Conservation (phyloP, 1,140 invertebrate species). For the Physella acuta region DNA sequence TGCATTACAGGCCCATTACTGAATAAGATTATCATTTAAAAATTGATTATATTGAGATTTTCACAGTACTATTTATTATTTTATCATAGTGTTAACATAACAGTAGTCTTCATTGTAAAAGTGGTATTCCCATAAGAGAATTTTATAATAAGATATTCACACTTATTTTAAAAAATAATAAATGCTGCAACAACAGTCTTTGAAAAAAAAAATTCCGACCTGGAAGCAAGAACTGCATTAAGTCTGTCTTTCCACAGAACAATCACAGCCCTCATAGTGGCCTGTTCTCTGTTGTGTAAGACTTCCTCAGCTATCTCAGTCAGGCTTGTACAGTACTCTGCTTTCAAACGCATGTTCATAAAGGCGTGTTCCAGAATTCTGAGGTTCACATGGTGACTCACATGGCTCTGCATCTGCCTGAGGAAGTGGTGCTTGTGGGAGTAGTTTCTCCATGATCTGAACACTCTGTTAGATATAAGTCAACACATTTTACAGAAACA, state of each 20-base stretch:
- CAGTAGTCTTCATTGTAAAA: no score
- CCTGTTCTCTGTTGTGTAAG: neutral
- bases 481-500: no score
- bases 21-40: no score
- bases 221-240: neutral
- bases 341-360: neutral
- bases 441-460: neutral
- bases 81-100: neutral
- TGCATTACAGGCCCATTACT: no score
- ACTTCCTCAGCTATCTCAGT: slow-evolving; percentile 15
- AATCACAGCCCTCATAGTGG: neutral
- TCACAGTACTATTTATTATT: neutral
- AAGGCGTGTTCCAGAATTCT: slow-evolving; percentile 11
- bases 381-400: neutral
- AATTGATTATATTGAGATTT: no score
- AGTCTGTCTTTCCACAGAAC: slow-evolving; percentile 13
- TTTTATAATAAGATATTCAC: no score
- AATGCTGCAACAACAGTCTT: neutral
- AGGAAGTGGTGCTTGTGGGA: neutral
- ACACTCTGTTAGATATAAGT: no score
- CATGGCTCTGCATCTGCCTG: neutral
- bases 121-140: no score
- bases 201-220: neutral
- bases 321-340: slow-evolving; percentile 18
- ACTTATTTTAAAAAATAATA: no score